Base-by-base conservation (phyloP, 2,888 invertebrate species). In the Orthosia gracilis region DNA sequence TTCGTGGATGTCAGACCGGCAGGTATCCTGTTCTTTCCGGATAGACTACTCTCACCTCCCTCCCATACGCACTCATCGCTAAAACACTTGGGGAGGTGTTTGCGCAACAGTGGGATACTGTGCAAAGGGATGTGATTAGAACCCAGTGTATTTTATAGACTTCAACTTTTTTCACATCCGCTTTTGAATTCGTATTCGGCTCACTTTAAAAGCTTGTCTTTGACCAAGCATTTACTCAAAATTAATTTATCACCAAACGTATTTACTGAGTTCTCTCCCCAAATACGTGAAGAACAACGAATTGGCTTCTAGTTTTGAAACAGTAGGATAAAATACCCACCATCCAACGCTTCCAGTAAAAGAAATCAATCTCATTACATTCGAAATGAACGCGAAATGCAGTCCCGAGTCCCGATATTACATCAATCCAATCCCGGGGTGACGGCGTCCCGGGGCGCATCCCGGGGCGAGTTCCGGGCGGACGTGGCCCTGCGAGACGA, bases 381-480 rank as follows among this genome's bases (percentile, higher is more conserved):
- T 66, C 12, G 13, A 54, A 73, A 78, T 68, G 59, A 73, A 68
- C 59, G 40, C 23, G 13, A 40, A 59, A 54, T 64, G 47, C 68
- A 79, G 61, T 62, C 49, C 21, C 21, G 21, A 61, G 45, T 69
- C 21, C 59, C 68, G 61, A 73, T 78, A 78, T 78, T 79, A 74
- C 68, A 73, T 79, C 61, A 65, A 78, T 57, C 68, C 59, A 15
- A 64, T 66, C 69, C 64, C 55, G 21, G 61, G 26, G 64, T 63
- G 80, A 47, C 68, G 52, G 40, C 23, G 4, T 50, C 78, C 78
- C 67, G 78, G 64, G 67, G 58, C 55, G 49, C 50, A n/a, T 76
- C 69, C 77, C 76, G 77, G 52, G 76, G 76, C 69, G 65, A 21
- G 4, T 63, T 58, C 66, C 72, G 72, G 73, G 49, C 63, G 73